Base-by-base conservation (phyloP, 2,888 invertebrate species). In the Thelaira solivaga region DNA sequence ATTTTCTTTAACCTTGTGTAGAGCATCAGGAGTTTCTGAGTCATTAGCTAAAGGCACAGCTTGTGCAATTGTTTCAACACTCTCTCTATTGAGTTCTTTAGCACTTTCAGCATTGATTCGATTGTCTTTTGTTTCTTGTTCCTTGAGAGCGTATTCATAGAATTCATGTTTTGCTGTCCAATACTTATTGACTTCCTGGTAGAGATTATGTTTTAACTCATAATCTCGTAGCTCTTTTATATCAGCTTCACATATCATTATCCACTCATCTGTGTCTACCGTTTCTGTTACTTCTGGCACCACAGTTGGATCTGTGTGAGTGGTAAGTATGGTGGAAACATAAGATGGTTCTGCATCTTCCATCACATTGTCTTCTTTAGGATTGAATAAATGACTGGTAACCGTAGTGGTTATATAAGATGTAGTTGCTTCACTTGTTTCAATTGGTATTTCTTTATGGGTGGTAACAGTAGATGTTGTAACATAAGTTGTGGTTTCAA, bases 131-230 rank as follows among this genome's bases (percentile, higher is more conserved):
- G 10, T n/a, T 22, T 68, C 26, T 8, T 57, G 41, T 10, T 57
- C 51, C 34, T 61, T 53, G 5, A 78, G 34, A 53, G 69, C 64
- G 53, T 61, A 53, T 74, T 78, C 78, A 34, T 69, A 78, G 3
- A 18, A 34, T 59, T 78, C 74, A 29, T 74, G 74, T 64, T 78
- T 78, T 5, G 29, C 71, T 4, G 47, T 74, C 69, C 78, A 74
- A 47, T 74, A 74, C 26, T 78, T 78, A 16, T 74, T 78, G 0
- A 78, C 36, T 36, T 78, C 78, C 24, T 55, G 65, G n/a, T 74
- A 78, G 0, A 78, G 39, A 13, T 78, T 69, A 10, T 53, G 41
- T 49, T 43, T 69, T 16, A 78, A 18, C 55, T 65, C 69, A 26
- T 78, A 69, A 41, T 69, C 34, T n/a, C 65, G 45, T 10, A 65